These are phyloP conservation scores for Helogale parvula DNA, from an alignment of 2,113 vertebrate species.

Conservation along the genomic window DNA sequence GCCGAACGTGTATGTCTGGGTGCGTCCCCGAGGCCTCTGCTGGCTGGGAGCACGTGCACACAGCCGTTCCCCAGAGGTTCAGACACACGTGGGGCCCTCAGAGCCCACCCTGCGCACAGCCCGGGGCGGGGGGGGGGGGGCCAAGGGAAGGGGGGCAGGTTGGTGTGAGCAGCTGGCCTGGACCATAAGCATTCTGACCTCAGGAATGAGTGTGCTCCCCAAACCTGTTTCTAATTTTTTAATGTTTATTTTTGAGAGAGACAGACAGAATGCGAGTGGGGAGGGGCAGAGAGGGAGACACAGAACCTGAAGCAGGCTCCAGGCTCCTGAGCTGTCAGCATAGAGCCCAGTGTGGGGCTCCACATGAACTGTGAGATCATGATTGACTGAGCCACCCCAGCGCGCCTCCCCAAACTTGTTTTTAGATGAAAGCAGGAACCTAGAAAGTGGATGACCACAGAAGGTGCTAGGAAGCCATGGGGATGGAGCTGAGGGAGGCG, in stretches of 20 bases:
- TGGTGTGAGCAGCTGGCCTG: neutral
- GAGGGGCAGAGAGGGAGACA: too few species aligned
- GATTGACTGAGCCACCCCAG: too few species aligned
- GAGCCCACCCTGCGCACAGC: neutral
- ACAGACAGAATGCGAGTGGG: too few species aligned
- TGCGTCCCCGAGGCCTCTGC: neutral
- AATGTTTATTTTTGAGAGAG: too few species aligned
- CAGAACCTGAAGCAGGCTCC: too few species aligned
- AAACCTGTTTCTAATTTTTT: neutral
- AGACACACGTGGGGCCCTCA: neutral
- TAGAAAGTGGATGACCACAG: neutral
- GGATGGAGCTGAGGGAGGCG: neutral
- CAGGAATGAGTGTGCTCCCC: neutral
- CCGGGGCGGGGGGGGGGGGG: neutral
- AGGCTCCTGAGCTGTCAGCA: too few species aligned
- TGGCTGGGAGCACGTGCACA: neutral
- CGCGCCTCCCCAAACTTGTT: neutral
- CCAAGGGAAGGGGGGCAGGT: neutral
- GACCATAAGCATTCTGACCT: neutral
- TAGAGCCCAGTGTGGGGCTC: too few species aligned
- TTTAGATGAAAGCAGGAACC: neutral
- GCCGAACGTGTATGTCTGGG: neutral
- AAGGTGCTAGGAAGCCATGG: neutral
- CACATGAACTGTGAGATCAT: too few species aligned
- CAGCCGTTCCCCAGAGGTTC: neutral